These are phyloP conservation scores for Rhagologus leucostigma DNA, from an alignment of 2,113 vertebrate species.

Conservation along the genomic window DNA sequence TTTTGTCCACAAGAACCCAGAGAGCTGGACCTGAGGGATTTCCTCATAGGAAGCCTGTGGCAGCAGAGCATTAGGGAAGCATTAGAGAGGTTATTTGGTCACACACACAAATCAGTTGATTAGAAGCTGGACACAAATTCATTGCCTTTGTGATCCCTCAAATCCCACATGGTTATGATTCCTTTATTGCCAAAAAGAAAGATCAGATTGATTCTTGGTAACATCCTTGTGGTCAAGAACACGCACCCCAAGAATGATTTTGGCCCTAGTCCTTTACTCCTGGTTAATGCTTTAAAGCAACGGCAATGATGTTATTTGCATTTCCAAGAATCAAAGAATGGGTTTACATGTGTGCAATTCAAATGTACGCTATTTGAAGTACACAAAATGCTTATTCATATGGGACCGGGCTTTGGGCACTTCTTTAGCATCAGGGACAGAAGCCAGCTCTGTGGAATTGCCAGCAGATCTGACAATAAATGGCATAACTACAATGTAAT, in stretches of 20 bases:
- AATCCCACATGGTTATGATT: not conserved
- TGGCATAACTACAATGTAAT: not conserved
- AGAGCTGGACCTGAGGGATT: not conserved
- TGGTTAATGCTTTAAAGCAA: not conserved
- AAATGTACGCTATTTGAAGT: not conserved
- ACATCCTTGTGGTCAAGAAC: not conserved
- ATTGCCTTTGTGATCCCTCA: not conserved
- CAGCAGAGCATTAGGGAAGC: not conserved
- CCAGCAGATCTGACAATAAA: not conserved
- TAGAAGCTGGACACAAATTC: not conserved
- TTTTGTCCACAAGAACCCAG: not conserved
- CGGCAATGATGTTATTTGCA: not conserved
- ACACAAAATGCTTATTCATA: not conserved
- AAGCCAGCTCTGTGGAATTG: not conserved
- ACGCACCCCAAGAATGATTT: not conserved
- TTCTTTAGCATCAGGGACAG: not conserved
- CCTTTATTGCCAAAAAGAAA: not conserved
- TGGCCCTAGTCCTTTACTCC: not conserved
- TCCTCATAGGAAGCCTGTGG: accelerated
- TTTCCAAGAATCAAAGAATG: not conserved
- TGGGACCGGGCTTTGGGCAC: not conserved
- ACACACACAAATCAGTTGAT: not conserved
- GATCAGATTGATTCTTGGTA: not conserved
- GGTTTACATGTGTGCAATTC: not conserved
- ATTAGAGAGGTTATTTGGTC: not conserved